Percentiles rank a stretch among this genome's conserved stretches.
These are phyloP conservation scores for Calephelis perditalis DNA, from an alignment of 2,888 invertebrate species.

Conservation along the genomic window DNA sequence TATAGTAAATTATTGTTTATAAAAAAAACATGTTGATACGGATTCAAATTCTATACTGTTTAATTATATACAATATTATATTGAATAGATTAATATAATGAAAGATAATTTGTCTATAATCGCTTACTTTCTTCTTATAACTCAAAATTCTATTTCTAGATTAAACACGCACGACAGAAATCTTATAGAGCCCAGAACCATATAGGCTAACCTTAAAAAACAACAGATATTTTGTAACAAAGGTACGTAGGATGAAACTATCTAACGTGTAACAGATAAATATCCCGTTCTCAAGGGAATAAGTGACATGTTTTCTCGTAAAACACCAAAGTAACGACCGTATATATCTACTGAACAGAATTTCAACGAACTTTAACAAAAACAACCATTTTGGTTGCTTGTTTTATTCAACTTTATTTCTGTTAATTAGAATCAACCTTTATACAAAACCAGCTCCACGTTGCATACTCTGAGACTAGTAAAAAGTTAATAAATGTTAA, in stretches of 20 bases:
- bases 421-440: too few relatives aligned
- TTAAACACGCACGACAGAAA: background rate
- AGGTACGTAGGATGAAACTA: background rate
- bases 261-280: constrained; percentile 1
- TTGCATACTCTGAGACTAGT: too few relatives aligned
- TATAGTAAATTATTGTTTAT: too few relatives aligned
- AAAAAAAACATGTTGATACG: too few relatives aligned
- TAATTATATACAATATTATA: too few relatives aligned
- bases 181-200: background rate
- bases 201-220: background rate
- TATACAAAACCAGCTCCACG: too few relatives aligned
- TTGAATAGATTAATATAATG: too few relatives aligned
- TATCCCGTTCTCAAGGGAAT: background rate
- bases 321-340: constrained; percentile 4
- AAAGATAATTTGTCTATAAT: too few relatives aligned
- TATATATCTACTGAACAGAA: background rate
- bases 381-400: background rate
- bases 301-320: constrained; percentile 3
- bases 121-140: too few relatives aligned
- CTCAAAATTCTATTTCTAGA: too few relatives aligned
- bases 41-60: too few relatives aligned
- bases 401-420: background rate
- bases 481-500: too few relatives aligned
- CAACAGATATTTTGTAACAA: background rate
- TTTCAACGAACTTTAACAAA: background rate